Conservation (phyloP, 2,888 invertebrate genomes). For the Mesochorus sp. region DNA sequence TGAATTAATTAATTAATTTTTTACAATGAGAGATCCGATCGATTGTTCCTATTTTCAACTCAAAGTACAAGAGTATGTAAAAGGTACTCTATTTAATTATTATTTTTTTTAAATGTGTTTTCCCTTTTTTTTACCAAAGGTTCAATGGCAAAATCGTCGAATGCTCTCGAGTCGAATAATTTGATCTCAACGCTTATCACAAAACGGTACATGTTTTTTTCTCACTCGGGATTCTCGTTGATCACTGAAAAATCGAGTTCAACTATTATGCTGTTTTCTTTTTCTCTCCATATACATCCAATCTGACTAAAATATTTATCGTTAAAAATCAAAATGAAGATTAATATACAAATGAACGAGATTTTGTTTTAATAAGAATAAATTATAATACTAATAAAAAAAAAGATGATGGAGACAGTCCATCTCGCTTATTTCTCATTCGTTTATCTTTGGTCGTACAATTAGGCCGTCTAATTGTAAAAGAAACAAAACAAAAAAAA, state of each 20-base stretch:
- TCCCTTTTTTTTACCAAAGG: not conserved
- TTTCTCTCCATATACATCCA: not conserved
- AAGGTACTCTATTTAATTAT: constrained; percentile 63
- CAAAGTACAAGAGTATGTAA: constrained; percentile 64
- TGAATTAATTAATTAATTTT: not conserved
- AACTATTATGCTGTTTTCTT: constrained; percentile 38
- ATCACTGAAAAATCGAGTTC: constrained; percentile 11
- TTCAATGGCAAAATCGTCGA: not conserved
- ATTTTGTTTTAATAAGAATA: constrained; percentile 33
- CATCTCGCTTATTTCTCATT: constrained; percentile 34
- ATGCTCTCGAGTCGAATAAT: constrained; percentile 1
- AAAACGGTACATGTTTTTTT: not conserved
- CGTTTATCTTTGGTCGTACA: constrained; percentile 59
- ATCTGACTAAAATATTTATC: constrained; percentile 23
- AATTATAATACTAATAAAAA: constrained; percentile 44
- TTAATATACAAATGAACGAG: constrained; percentile 32
- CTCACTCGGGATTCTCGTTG: not conserved
- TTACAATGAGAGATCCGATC: not conserved
- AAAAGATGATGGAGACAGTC: constrained; percentile 21
- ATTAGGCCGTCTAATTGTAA: constrained; percentile 22
- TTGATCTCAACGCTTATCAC: constrained; percentile 2
- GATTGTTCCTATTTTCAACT: constrained; percentile 20
- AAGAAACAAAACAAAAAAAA: not conserved
- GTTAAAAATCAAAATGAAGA: constrained; percentile 9
- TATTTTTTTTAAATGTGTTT: not conserved